Evolutionary conservation across 2,797 vertebrate genomes (phyloP), one percentile per base, ranked within the genome.

Genomic region (Neostethus bicornis): DNA sequence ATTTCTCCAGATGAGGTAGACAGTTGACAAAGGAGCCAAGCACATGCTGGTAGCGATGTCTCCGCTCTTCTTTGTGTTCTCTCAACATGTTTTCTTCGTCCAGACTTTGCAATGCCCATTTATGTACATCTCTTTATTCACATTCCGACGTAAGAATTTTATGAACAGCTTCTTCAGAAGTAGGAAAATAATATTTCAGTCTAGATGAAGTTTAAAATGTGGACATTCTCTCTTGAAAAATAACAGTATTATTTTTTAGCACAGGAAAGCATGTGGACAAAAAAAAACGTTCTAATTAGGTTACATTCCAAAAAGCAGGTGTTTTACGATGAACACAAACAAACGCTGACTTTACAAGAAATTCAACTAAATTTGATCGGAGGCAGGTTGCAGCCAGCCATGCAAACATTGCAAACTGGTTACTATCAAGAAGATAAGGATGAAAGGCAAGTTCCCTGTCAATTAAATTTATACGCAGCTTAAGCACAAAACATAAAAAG

Each of bases 1-100:
- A 35, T 41, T 34, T 13, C 3, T 44, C 23, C 45, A 48, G 32
- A 10, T 35, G 39, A 47, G 45, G 17, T 45, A 49, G 61, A 38
- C 10, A 47, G 24, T 29, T 28, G 45, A 56, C 58, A n/a, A 24
- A 35, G 26, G 61, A 63, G 66, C 46, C 0, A 16, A 32, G 45
- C 13, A 39, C 57, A 48, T 66, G 55, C 51, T 66, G 56, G 56
- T 25, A 38, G 50, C 41, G 31, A 75, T 66, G 70, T 79, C 79
- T n/a, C 48, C 4, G 6, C 50, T 63, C 14, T 56, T 61, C 54
- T 43, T 4, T 51, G 37, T 34, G 52, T 39, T 56, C 13, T 16
- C 3, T 48, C 24, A 46, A 23, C 48, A 37, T 28, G 3, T 21
- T 53, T 51, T 63, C 34, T 19, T 60, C 60, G 47, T 47, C 20